Evolutionary conservation across 2,888 invertebrate species (phyloP), one percentile per base, ranked within the genome.

Genomic region (Epinotia demarniana): DNA sequence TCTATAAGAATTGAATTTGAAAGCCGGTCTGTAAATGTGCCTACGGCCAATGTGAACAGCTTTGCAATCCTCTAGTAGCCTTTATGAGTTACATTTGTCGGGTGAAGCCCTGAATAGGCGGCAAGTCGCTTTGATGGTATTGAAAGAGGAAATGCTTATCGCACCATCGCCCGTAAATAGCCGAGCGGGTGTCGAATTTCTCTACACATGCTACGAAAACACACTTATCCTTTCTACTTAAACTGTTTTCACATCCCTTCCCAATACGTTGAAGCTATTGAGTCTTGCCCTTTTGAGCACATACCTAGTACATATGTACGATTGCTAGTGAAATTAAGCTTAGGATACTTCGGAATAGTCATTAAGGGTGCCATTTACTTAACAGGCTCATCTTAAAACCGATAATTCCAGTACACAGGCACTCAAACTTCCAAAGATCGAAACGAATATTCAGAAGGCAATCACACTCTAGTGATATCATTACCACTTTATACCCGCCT

Each of bases 91-190:
- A 90, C 90, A 89, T 87, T 90, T 89, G 89, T 89, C 85, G 87
- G 85, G 85, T 82, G 84, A 83, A 87, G 86, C 83, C 79, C 80
- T 92, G 92, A 92, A 92, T 92, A 90, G 91, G 85, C 88, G 91
- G 88, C 87, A 90, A 91, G 92, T 90, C 89, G 89, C 90, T 92
- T 90, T 91, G 91, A 92, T 89, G 88, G 90, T 89, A 91, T 92
- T 92, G 92, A 92, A 92, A 91, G 90, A 90, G 92, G 90, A 91
- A 92, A 92, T 91, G 90, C 91, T 91, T 92, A 92, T 92, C 92
- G 92, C 89, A 86, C 91, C 89, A 91, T 92, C 91, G 90, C 87
- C 86, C 87, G 90, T 91, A 92, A 92, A 92, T 91, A 92, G 90
- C 87, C 84, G 88, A 90, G 88, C 89, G 90, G 88, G 91, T 91